Base-by-base conservation (phyloP, 2,888 invertebrate species). In the Crocallis elinguaria region DNA sequence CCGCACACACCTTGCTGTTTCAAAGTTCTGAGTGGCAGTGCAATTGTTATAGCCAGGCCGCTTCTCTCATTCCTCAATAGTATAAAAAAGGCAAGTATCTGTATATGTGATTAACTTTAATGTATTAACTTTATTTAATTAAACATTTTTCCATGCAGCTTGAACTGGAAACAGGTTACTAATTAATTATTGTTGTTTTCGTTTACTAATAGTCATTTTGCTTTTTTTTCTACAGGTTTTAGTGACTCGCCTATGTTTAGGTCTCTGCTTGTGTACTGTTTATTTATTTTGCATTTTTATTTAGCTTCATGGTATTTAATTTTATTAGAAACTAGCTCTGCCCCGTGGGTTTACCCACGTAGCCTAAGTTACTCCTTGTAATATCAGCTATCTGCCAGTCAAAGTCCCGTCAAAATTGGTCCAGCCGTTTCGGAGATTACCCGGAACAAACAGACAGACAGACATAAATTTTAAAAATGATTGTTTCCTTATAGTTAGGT, bases 201-300 rank as follows among this genome's bases (percentile, higher is more conserved):
- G n/a, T n/a, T n/a, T 52, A 53, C 52, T 60, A 55, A 55, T 44
- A 42, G 48, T 50, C 17, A 30, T 53, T 60, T 38, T 57, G 55
- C 50, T 60, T 61, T 52, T 60, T 61, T 52, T 41, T 57, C 55
- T 45, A 53, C 59, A 59, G 61, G 50, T 61, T 42, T 42, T 60
- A 41, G 44, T 43, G 43, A 35, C 38, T 37, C 25, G n/a, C n/a
- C 51, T 36, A 38, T 49, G 42, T 46, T 16, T 33, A 41, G 19
- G 38, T 19, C 11, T 45, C 41, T 8, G 52, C 52, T 52, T 46
- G 36, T 39, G 44, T 49, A 50, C 30, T 13, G 14, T 30, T 21
- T 36, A 14, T 14, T 49, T 39, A n/a, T 41, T 12, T 14, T 43
- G 30, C 35, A 17, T 27, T 8, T 42, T 30, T 8, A 1, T n/a